Evolutionary conservation across 2,797 vertebrate species (phyloP).

Genomic region (Borostomias antarcticus): DNA sequence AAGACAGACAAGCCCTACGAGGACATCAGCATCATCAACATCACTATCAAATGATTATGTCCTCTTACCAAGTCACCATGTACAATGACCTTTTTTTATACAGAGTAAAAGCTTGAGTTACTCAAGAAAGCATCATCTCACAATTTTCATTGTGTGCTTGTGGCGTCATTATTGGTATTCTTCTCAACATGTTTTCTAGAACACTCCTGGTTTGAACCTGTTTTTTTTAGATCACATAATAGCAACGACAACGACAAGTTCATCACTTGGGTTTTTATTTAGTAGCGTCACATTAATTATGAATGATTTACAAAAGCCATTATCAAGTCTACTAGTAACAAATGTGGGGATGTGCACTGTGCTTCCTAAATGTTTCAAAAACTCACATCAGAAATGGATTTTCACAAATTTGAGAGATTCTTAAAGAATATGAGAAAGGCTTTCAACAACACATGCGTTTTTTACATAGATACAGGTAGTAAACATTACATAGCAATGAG

Average conservation of each 20-base stretch:
- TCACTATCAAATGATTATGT: conserved; percentile 87
- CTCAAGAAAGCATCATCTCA: background rate
- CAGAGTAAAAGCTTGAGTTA: conserved; percentile 6
- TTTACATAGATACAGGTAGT: conserved; percentile 67
- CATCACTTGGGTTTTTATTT: conserved; percentile 36
- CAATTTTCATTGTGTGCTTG: background rate
- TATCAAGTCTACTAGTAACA: conserved; percentile 66
- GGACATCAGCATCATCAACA: conserved; percentile 98
- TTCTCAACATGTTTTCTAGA: background rate
- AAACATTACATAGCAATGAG: conserved; percentile 77
- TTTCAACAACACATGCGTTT: conserved; percentile 58
- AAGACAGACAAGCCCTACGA: conserved; percentile 99
- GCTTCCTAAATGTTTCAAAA: conserved; percentile 61
- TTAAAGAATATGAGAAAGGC: conserved; percentile 34
- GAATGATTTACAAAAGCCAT: conserved; percentile 75
- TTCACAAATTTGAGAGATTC: conserved; percentile 40
- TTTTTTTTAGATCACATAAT: too few relatives aligned
- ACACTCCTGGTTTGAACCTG: background rate
- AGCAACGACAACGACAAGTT: background rate
- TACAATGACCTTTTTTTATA: conserved; percentile 47
- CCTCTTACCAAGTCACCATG: conserved; percentile 12
- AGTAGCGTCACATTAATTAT: conserved; percentile 68
- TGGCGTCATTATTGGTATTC: background rate
- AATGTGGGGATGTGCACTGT: conserved; percentile 60
- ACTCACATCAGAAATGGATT: conserved; percentile 41